phyloP scores from a whole-genome alignment of 2,888 invertebrate species.

The Aradus depressus region DNA sequence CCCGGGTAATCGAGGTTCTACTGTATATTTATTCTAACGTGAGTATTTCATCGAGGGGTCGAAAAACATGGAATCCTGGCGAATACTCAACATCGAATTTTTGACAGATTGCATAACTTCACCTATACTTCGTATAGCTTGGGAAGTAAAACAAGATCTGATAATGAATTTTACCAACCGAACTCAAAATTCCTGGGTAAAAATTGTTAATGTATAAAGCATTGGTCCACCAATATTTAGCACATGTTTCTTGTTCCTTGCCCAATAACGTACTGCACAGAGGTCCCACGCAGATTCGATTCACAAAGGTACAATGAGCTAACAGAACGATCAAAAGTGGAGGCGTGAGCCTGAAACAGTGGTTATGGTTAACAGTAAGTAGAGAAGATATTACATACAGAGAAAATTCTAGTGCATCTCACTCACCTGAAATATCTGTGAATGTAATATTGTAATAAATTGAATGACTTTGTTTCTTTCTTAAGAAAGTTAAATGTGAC shows the following conservation, averaged over 20 bases:
- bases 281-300: constrained; percentile 4
- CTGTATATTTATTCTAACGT: no score
- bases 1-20: no score
- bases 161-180: constrained; percentile 3
- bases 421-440: constrained; percentile 8
- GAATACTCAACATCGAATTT: no score
- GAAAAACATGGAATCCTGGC: no score
- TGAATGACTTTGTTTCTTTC: constrained; percentile 2
- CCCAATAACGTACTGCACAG: not conserved
- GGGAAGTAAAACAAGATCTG: no score
- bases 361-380: no score
- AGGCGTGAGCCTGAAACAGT: constrained; percentile 9
- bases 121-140: no score
- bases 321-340: not conserved
- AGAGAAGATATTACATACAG: no score
- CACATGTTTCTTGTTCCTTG: constrained; percentile 1
- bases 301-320: not conserved
- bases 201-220: constrained; percentile 12
- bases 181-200: constrained; percentile 9
- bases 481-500: constrained; percentile 2
- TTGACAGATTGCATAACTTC: no score
- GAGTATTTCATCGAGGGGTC: no score
- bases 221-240: constrained; percentile 13
- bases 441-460: constrained; percentile 1
- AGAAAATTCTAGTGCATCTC: no score